Percentiles rank a stretch among this genome's conserved stretches.
These are phyloP conservation scores for Riptortus pedestris DNA, from an alignment of 1,140 invertebrate genomes.

Conservation along the genomic window DNA sequence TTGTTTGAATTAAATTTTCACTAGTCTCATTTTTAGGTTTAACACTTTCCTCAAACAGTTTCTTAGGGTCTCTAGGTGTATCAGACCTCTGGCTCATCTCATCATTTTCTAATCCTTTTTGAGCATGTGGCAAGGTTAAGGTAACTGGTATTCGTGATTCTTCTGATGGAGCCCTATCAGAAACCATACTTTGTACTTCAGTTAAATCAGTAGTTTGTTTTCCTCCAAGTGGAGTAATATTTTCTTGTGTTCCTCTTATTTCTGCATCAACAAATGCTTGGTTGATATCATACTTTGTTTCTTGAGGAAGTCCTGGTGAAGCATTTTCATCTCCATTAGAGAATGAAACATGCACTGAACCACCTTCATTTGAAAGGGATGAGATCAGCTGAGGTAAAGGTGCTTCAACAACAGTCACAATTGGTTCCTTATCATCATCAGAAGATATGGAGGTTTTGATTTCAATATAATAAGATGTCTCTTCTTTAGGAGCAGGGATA, in stretches of 20 bases:
- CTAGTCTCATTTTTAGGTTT: not conserved
- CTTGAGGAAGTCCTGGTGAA: not conserved
- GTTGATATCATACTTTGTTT: not conserved
- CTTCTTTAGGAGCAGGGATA: not conserved
- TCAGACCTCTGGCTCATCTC: not conserved
- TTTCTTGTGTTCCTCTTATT: no score
- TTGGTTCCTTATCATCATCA: not conserved
- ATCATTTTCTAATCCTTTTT: not conserved
- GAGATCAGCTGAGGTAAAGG: not conserved
- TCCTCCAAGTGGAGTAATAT: no score
- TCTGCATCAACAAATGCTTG: not conserved
- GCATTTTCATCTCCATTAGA: not conserved
- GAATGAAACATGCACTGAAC: not conserved
- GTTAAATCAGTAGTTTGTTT: no score
- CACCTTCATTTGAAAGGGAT: not conserved
- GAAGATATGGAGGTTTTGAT: not conserved
- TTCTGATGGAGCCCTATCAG: no score
- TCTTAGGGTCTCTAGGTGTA: not conserved
- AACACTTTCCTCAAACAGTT: not conserved
- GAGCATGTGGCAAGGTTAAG: no score
- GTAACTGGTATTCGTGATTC: no score
- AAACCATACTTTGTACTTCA: no score
- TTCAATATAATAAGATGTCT: not conserved
- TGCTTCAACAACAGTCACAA: not conserved
- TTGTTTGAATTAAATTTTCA: slow-evolving; percentile 3